These are phyloP conservation scores for Oophaga sylvatica DNA, from an alignment of 2,797 vertebrate genomes.

Conservation along the genomic window DNA sequence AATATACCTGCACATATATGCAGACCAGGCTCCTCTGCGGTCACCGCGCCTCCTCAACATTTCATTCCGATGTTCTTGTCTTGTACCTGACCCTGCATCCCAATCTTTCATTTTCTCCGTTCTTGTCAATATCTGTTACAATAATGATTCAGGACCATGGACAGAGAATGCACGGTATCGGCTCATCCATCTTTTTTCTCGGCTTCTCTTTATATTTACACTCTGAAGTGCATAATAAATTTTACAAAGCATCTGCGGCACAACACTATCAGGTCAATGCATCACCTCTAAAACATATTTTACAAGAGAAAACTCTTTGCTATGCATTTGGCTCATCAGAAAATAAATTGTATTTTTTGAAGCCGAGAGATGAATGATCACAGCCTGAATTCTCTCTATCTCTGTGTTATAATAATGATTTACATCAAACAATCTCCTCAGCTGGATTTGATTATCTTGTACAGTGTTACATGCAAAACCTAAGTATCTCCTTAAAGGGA, in stretches of 20 bases:
- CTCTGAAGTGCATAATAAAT: conserved; percentile 31
- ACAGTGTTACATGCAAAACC: background rate
- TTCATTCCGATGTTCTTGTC: background rate
- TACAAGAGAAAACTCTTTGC: background rate
- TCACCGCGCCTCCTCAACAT: background rate
- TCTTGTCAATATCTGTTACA: conserved; percentile 35
- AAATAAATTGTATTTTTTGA: conserved; percentile 27
- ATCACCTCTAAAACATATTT: conserved; percentile 19
- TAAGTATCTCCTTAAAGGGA: background rate
- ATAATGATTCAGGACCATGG: conserved; percentile 31
- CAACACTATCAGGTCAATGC: conserved; percentile 6
- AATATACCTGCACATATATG: background rate
- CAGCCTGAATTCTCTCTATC: background rate
- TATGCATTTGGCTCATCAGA: conserved; percentile 34
- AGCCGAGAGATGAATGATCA: conserved; percentile 18
- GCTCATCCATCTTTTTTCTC: conserved; percentile 1
- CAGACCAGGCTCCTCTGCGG: background rate
- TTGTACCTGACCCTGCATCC: conserved; percentile 24
- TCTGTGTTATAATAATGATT: conserved; percentile 2
- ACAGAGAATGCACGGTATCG: conserved; percentile 23
- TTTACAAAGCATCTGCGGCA: conserved; percentile 15
- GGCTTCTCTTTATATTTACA: conserved; percentile 31
- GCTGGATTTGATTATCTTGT: conserved; percentile 7
- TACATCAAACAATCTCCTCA: conserved; percentile 20
- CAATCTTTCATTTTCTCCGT: conserved; percentile 1